Evolutionary conservation across 2,113 vertebrate genomes (phyloP), one percentile per base, ranked within the genome.

Genomic region (Mellivora capensis): DNA sequence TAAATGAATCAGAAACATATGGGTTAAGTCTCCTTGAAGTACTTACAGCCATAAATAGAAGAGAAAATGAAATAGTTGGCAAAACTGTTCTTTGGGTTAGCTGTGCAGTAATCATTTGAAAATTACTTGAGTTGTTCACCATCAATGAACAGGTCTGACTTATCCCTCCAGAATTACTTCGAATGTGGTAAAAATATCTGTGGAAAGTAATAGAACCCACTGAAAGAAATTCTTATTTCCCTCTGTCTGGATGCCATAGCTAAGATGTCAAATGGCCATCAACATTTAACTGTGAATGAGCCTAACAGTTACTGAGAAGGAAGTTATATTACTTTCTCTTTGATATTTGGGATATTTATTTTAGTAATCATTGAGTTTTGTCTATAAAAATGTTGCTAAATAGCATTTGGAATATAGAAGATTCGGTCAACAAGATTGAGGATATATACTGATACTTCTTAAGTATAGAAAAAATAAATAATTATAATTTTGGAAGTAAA

Each of bases 1-100:
- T 93, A 89, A 96, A 93, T 95, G 72, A 94, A 97, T 97, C 39
- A 95, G 61, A 91, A 96, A 64, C 79, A 90, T 79, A 91, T 20
- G 39, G 12, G 86, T 85, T 93, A 79, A 77, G n/a, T 77, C n/a
- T 54, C 42, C 44, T 64, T 64, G 71, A 96, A 79, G 9, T 87
- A 83, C 71, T 76, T 52, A 94, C 17, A 79, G 14, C 59, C 49
- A n/a, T 42, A 95, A 79, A 90, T 95, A 90, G 67, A 93, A 91
- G 20, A 80, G 15, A 31, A 76, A 79, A 92, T 7, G 3, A 95
- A 77, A 80, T 57, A 61, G 25, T 83, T 89, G 18, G 80, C 34
- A 87, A 49, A 42, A 83, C 62, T 77, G n/a, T 69, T 49, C 52
- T 47, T 47, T 87, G 25, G 61, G 31, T 10, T 94, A 84, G 69